phyloP scores from a whole-genome alignment of 2,113 vertebrate genomes.

The Phrynosoma blainvillii region DNA sequence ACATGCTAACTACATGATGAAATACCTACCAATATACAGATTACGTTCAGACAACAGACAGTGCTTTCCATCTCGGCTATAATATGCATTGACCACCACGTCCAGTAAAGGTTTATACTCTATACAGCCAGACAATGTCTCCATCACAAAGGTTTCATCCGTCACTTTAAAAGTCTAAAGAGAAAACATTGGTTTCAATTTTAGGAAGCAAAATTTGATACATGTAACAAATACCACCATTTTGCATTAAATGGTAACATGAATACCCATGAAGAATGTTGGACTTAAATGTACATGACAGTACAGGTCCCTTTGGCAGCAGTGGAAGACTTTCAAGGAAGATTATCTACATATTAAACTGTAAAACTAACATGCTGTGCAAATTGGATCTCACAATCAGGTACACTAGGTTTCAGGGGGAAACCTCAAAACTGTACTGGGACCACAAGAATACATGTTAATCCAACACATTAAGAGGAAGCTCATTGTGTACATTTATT shows the following conservation, averaged over 20 bases:
- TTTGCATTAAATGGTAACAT: constrained; percentile 23
- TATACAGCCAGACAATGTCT: constrained; percentile 85
- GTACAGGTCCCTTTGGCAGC: not conserved
- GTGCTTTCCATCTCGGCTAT: constrained; percentile 71
- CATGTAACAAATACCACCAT: not conserved
- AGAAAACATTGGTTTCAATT: constrained; percentile 38
- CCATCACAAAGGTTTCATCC: constrained; percentile 79
- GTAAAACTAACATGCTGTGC: too few species aligned
- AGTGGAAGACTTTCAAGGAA: constrained; percentile 12
- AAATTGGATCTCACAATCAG: too few species aligned
- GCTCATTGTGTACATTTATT: too few species aligned
- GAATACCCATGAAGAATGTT: constrained; percentile 14
- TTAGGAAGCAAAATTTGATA: constrained; percentile 16
- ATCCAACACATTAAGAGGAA: too few species aligned
- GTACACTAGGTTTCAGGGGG: too few species aligned
- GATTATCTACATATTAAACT: not conserved
- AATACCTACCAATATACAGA: constrained; percentile 82
- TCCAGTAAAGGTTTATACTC: constrained; percentile 83
- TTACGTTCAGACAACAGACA: constrained; percentile 75
- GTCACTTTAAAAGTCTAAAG: constrained; percentile 57
- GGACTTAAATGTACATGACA: not conserved
- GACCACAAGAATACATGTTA: too few species aligned
- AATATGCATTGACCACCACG: constrained; percentile 85
- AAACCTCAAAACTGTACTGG: too few species aligned
- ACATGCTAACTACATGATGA: not conserved